These are phyloP conservation scores for Ceryle rudis DNA, from an alignment of 2,797 vertebrate genomes.

Conservation along the genomic window DNA sequence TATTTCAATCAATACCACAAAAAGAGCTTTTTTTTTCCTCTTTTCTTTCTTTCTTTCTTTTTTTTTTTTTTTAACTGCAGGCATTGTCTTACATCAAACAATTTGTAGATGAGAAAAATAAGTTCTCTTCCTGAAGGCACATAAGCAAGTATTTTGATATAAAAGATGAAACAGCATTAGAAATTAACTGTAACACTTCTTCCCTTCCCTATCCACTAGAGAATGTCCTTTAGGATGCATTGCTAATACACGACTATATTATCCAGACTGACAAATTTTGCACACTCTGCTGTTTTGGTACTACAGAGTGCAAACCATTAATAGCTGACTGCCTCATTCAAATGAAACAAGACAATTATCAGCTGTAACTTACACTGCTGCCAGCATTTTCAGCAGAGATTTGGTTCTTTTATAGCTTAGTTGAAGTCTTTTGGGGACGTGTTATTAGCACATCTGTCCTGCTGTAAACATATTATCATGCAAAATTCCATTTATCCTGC, in stretches of 20 bases:
- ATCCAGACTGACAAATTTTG: slow-evolving; percentile 17
- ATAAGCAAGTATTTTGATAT: slow-evolving; percentile 16
- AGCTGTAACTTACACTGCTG: slow-evolving; percentile 64
- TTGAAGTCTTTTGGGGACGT: slow-evolving; percentile 33
- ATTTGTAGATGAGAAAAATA: slow-evolving; percentile 42
- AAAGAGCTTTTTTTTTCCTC: background rate
- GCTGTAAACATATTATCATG: slow-evolving; percentile 59
- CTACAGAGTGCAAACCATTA: slow-evolving; percentile 5
- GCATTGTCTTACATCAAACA: slow-evolving; percentile 55
- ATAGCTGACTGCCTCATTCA: slow-evolving; percentile 56
- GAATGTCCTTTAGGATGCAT: background rate
- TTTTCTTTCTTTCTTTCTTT: slow-evolving; percentile 1
- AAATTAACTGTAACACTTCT: slow-evolving; percentile 13
- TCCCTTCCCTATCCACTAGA: background rate
- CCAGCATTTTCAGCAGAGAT: slow-evolving; percentile 53
- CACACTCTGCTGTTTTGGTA: background rate
- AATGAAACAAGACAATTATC: slow-evolving; percentile 62
- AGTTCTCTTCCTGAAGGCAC: slow-evolving; percentile 44
- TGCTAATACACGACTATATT: slow-evolving; percentile 5
- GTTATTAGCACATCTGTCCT: slow-evolving; percentile 66
- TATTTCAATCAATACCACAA: slow-evolving; percentile 8
- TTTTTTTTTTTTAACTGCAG: slow-evolving; percentile 40
- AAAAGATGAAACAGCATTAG: slow-evolving; percentile 60
- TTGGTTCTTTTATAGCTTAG: slow-evolving; percentile 48
- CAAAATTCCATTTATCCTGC: slow-evolving; percentile 51